Base-by-base conservation (phyloP, 2,888 invertebrate genomes). In the Caenorhabditis doughertyi region DNA sequence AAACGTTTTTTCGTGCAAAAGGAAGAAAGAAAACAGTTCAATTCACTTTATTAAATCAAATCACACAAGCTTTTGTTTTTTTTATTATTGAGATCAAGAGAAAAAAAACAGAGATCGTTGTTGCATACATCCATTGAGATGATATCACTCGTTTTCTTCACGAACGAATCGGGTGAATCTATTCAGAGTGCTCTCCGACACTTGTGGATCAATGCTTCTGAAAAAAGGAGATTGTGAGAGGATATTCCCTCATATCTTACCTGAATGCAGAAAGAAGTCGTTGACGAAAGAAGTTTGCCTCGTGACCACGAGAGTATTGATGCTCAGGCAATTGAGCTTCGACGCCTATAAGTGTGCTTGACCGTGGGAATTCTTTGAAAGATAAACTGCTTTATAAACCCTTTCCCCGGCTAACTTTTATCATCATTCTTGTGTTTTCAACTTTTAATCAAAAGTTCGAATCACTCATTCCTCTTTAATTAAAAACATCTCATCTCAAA, bases 271-370 rank as follows among this genome's bases (percentile, higher is more conserved):
- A 77, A 11, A 85, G 76, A 25, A 85, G 81, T 21, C 83, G 70
- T 35, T 82, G 81, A 23, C 79, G 51, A 73, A 86, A 84, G 76
- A 81, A 81, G 58, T 84, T 80, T 0, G 85, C 84, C 65, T 86
- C 85, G 67, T 84, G 83, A 70, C 70, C 73, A 27, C 82, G 67
- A 8, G 71, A 71, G 56, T 70, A 70, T 74, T 82, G 79, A 51
- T 79, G 82, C 56, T 79, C 79, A 49, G 82, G 82, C 47, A 82
- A 29, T 39, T 71, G 74, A n/a, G 65, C 70, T 21, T 71, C 71
- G 56, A 71, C 55, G 27, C 71, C 71, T 79, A 56, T 23, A 65
- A 65, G 67, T n/a, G 49, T 35, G 29, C 60, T 74, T 62, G 55
- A 81, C 27, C 62, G 80, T 81, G 80, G 70, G 80, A 81, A 70